Conservation (phyloP, 2,797 vertebrate species). For the Smutsia temminckii region DNA sequence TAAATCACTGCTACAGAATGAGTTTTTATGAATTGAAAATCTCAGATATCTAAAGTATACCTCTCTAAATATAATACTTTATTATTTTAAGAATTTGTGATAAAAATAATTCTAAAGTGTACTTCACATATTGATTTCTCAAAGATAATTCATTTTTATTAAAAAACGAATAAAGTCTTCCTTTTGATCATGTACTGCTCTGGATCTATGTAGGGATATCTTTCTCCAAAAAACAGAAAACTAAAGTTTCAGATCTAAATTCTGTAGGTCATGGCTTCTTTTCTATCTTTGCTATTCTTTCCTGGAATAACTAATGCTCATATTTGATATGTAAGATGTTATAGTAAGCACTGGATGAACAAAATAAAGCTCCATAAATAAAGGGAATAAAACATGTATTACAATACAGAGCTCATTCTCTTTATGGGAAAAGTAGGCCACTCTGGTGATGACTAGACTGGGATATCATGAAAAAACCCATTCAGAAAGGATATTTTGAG, state of each 20-base stretch:
- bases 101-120: not conserved
- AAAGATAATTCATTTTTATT: not conserved
- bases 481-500: not conserved
- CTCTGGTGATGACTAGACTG: not conserved
- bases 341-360: not conserved
- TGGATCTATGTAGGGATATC: not conserved
- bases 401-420: not conserved
- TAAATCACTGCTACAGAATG: not conserved
- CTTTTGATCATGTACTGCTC: not conserved
- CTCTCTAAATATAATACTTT: not conserved
- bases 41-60: not conserved
- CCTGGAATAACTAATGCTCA: not conserved
- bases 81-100: not conserved
- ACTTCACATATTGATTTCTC: not conserved
- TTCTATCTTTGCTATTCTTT: not conserved
- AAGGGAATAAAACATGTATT: not conserved
- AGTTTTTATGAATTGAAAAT: not conserved
- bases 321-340: not conserved
- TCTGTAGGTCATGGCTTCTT: not conserved
- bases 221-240: not conserved
- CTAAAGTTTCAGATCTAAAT: not conserved
- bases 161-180: not conserved
- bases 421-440: not conserved
- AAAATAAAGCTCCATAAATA: not conserved
- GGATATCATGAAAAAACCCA: not conserved